phyloP scores from a whole-genome alignment of 2,113 vertebrate species.

The Leucosticte australis region DNA sequence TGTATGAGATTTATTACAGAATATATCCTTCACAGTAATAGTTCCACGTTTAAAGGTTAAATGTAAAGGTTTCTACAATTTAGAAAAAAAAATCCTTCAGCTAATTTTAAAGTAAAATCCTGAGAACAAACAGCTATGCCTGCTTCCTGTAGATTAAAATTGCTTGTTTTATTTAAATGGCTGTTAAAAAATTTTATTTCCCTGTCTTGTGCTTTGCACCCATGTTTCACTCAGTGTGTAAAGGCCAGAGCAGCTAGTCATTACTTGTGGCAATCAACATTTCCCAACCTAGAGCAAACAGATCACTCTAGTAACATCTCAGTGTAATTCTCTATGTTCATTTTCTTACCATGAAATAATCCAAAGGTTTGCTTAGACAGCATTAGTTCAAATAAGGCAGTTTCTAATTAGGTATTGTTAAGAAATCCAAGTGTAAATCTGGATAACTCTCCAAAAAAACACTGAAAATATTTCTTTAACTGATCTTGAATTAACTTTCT shows the following conservation, averaged over 20 bases:
- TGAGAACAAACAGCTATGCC: background rate
- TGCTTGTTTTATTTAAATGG: background rate
- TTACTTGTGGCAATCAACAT: background rate
- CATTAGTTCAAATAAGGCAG: background rate
- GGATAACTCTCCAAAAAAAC: background rate
- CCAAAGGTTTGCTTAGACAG: background rate
- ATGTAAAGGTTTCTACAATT: background rate
- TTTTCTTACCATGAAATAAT: background rate
- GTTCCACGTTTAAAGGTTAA: background rate
- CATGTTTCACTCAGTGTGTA: rapidly evolving
- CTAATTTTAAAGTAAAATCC: background rate
- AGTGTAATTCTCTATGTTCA: background rate
- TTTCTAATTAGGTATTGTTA: background rate
- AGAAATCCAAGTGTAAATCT: background rate
- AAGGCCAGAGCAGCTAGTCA: background rate
- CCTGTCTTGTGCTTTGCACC: background rate
- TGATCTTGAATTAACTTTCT: background rate
- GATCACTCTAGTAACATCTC: background rate
- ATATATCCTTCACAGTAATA: background rate
- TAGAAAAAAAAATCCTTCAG: background rate
- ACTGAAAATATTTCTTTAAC: rapidly evolving
- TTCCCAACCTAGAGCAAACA: background rate
- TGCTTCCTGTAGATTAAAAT: background rate
- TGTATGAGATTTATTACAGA: background rate
- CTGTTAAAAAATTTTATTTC: background rate